Evolutionary conservation across 2,888 invertebrate species (phyloP), one percentile per base, ranked within the genome.

Genomic region (Clepsis dumicolana): DNA sequence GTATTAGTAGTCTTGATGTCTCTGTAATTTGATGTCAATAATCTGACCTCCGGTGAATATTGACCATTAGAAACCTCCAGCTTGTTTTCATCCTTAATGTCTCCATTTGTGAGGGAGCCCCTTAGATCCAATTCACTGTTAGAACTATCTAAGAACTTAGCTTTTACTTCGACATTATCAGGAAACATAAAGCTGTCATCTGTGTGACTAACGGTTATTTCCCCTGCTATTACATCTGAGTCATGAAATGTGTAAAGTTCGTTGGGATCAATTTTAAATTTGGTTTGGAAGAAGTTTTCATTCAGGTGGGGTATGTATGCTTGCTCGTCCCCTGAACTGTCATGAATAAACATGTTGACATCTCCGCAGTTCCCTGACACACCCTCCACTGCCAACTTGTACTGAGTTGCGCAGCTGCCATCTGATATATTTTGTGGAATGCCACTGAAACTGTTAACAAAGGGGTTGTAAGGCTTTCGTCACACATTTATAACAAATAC

Each of bases 351-450:
- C 86, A 92, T 88, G 73, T 89, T 91, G 66, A 90, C 88, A 80
- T 94, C 93, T 80, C 78, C 74, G 74, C 93, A 90, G 74, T 83
- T 85, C 70, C 86, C 86, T n/a, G 91, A 84, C 66, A 89, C 93
- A 72, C 88, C 86, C 71, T 93, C 93, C 70, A 90, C 91, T 76
- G 89, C 90, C 92, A 93, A 90, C 81, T 93, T 93, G 83, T 91
- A 93, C 75, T 93, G 93, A 71, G 93, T 87, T 72, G 94, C 93
- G 79, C 94, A 94, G 79, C 92, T 94, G 38, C 89, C 86, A 81
- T 94, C 94, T 69, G 94, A 89, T 85, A 94, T 88, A 81, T 85
- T 92, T 86, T 94, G 94, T 86, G 92, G 86, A 82, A 94, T 90
- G 82, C 91, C 93, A 85, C 91, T 91, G 81, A 91, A 94, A 83